Evolutionary conservation across 2,888 invertebrate genomes (phyloP).

Genomic region (Tortrix viridana): DNA sequence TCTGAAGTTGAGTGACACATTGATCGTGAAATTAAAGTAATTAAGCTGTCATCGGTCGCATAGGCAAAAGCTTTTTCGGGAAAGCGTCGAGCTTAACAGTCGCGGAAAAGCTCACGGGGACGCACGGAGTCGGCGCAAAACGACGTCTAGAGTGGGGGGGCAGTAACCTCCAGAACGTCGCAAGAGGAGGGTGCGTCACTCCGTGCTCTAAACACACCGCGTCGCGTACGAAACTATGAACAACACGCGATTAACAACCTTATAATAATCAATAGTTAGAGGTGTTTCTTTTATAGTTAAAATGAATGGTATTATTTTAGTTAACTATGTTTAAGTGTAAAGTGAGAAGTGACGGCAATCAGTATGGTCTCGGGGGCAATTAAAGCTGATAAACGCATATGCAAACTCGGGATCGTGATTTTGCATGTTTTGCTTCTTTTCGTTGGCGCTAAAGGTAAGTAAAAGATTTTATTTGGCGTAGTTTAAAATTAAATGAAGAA

Average conservation of each 20-base stretch:
- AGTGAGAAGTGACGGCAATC: constrained; percentile 63
- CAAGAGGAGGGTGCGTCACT: constrained; percentile 72
- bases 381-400: constrained; percentile 72
- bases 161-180: constrained; percentile 72
- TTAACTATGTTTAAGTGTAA: constrained; percentile 55
- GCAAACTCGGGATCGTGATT: constrained; percentile 73
- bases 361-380: constrained; percentile 74
- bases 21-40: constrained; percentile 37
- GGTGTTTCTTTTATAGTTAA: constrained; percentile 6
- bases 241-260: constrained; percentile 16
- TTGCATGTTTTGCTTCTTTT: constrained; percentile 72
- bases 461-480: not conserved
- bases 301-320: constrained; percentile 13
- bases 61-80: constrained; percentile 44
- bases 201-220: constrained; percentile 63
- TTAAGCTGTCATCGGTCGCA: constrained; percentile 32
- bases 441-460: constrained; percentile 66
- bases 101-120: constrained; percentile 61
- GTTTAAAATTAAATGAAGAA: not conserved
- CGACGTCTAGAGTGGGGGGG: constrained; percentile 73
- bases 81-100: constrained; percentile 51
- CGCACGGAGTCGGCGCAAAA: constrained; percentile 81
- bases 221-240: constrained; percentile 64
- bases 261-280: constrained; percentile 2
- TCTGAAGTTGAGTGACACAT: constrained; percentile 29